A percentile compares a stretch with the other conserved stretches of the same genome.
Evolutionary conservation across 2,888 invertebrate species (phyloP).

Genomic region (Calameuta idolon): DNA sequence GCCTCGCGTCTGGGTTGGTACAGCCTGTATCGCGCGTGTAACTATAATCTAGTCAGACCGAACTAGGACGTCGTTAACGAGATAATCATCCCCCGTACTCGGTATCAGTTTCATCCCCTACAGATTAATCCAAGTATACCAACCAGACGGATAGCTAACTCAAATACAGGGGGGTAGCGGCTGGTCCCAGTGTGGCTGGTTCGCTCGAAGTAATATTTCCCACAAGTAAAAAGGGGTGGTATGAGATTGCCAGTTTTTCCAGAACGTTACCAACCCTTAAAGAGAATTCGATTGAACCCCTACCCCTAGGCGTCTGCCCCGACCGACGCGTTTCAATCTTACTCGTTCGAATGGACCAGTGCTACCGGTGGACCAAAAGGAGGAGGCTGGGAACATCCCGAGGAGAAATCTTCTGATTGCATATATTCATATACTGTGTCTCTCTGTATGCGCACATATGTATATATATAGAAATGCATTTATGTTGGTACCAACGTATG

Average conservation of each 20-base stretch:
- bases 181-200: not conserved
- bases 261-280: not conserved
- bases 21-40: not conserved
- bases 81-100: not conserved
- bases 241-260: not conserved
- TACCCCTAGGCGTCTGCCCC: not conserved
- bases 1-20: not conserved
- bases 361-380: not conserved
- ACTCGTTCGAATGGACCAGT: not conserved
- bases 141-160: not conserved
- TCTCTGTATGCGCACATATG: not conserved
- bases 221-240: not conserved
- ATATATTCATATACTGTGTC: not conserved
- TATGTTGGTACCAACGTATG: conserved; percentile 4
- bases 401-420: not conserved
- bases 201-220: not conserved
- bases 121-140: not conserved
- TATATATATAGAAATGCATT: not conserved
- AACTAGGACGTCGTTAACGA: conserved; percentile 13
- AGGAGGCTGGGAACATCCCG: not conserved
- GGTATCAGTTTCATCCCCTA: conserved; percentile 4
- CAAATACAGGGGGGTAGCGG: not conserved
- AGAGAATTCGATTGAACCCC: not conserved
- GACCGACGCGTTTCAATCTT: not conserved
- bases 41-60: not conserved